Evolutionary conservation across 2,888 invertebrate species (phyloP).

Genomic region (Anoncus sp.): DNA sequence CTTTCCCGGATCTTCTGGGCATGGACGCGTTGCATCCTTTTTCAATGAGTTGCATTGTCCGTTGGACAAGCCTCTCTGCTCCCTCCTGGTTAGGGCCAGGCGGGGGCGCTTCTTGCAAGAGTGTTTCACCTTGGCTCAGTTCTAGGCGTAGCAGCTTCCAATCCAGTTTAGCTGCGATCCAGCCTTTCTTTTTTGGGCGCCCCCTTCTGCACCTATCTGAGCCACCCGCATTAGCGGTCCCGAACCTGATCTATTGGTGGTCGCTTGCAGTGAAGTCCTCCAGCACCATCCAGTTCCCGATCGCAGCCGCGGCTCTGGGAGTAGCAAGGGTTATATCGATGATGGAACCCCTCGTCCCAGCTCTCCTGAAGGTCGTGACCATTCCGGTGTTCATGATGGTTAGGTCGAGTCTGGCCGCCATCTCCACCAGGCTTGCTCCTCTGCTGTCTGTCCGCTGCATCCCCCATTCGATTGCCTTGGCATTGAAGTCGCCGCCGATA

Average conservation of each 20-base stretch:
- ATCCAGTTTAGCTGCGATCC: slow-evolving; percentile 56
- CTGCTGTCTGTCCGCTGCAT: slow-evolving; percentile 28
- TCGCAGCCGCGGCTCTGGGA: slow-evolving; percentile 6
- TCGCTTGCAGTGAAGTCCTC: slow-evolving; percentile 51
- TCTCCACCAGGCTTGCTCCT: slow-evolving; percentile 33
- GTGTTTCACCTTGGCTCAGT: too few species aligned
- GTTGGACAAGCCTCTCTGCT: neutral
- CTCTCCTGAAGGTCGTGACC: slow-evolving; percentile 48
- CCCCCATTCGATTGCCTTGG: slow-evolving; percentile 63
- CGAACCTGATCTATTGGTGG: slow-evolving; percentile 47
- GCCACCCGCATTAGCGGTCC: neutral
- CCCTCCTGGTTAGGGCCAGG: neutral
- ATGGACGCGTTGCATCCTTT: neutral
- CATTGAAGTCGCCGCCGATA: slow-evolving; percentile 60
- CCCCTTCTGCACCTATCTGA: neutral
- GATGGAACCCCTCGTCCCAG: slow-evolving; percentile 37
- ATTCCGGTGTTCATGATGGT: slow-evolving; percentile 25
- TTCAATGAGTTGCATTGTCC: neutral
- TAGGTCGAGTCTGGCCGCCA: slow-evolving; percentile 44
- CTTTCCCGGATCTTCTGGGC: neutral
- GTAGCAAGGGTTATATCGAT: slow-evolving; percentile 43
- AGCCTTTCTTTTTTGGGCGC: slow-evolving; percentile 32
- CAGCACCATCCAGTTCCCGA: slow-evolving; percentile 33
- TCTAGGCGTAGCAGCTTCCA: too few species aligned
- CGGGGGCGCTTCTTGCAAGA: slow-evolving; percentile 1